These are phyloP conservation scores for Himalopsyche kuldschensis DNA, from an alignment of 2,888 invertebrate genomes.

Conservation along the genomic window DNA sequence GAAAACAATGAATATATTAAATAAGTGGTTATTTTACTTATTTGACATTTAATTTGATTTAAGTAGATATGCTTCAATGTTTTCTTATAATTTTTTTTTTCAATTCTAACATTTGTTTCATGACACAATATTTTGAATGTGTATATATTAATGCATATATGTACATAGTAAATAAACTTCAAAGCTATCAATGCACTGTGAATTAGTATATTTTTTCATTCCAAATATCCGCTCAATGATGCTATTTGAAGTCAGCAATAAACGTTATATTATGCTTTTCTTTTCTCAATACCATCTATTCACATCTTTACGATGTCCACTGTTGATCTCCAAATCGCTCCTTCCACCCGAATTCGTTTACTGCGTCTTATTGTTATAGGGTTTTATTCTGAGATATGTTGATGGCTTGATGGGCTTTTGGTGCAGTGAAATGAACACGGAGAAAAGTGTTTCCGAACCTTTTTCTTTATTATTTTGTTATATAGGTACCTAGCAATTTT, in stretches of 20 bases:
- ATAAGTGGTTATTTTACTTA: no score
- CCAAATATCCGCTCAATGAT: neutral
- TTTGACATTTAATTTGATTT: no score
- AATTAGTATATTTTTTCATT: neutral
- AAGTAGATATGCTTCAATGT: no score
- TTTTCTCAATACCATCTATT: neutral
- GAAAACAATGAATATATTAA: no score
- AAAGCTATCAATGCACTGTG: neutral
- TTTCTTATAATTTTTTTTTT: no score
- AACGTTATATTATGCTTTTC: neutral
- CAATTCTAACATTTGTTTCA: no score
- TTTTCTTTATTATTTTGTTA: neutral
- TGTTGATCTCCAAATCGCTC: neutral
- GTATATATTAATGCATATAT: no score
- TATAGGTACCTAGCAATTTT: no score
- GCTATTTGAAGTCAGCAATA: neutral
- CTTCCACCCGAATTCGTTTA: neutral
- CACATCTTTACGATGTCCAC: neutral
- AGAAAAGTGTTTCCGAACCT: neutral
- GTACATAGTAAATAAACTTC: no score
- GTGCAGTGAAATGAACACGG: neutral
- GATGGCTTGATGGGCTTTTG: neutral
- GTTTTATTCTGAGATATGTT: neutral
- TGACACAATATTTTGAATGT: no score
- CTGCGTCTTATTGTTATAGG: neutral